Base-by-base conservation (phyloP, 2,113 vertebrate species). In the Trichechus manatus region DNA sequence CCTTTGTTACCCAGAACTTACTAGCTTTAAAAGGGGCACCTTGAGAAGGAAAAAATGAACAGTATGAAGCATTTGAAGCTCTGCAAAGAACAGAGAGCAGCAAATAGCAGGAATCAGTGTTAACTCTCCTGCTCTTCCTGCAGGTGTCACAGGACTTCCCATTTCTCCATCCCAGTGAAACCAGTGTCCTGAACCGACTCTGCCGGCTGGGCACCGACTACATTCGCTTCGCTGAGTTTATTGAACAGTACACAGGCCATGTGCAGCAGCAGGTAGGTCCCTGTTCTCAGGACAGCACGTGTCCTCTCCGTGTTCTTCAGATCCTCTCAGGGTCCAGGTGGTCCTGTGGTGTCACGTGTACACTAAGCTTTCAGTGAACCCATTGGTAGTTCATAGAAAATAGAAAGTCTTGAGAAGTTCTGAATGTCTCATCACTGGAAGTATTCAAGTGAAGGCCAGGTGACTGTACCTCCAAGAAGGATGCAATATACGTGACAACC, bases 91-190 rank as follows among this genome's bases (percentile, higher is more conserved):
- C 1, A 5, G 15, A 2, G 1, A 6, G 5, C 22, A 78, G 19
- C 61, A 44, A 79, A 29, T 9, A 72, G 27, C 47, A 66, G 89
- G 10, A 19, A 20, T 87, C 68, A 39, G 1, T 63, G 20, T 90
- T 77, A 61, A n/a, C n/a, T 64, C 39, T 87, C 0, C 90, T 56
- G 13, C 33, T 82, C 77, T 59, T 50, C 25, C 47, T 83, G 1
- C 97, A 99, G 99, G 99, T 99, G 77, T 99, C 99, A 31, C 99
- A 99, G 98, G 99, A 99, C 72, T 98, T 99, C 77, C 99, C 99
- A 0, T 99, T 99, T 97, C 99, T 99, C 89, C 99, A 99, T 74
- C 99, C 99, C 80, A 99, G 99, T 97, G 99, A 99, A 98, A 99
- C 99, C 87, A 99, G 99, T 39, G 99, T 99, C 88, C 98, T 99